Base-by-base conservation (phyloP, 2,113 vertebrate species). In the Podocnemis expansa region DNA sequence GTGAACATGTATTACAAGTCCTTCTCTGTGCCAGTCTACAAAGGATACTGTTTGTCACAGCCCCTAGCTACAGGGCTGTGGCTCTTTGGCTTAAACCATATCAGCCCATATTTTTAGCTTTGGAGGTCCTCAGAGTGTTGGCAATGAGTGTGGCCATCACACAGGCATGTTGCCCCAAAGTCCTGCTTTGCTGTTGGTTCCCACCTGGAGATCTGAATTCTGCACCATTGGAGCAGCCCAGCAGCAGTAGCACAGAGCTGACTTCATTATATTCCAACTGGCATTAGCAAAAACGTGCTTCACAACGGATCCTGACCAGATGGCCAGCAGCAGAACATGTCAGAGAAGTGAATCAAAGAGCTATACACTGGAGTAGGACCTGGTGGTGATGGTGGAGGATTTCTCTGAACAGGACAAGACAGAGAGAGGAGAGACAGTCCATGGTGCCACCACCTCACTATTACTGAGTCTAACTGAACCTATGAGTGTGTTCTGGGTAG, bases 391-490 rank as follows among this genome's bases (percentile, higher is more conserved):
- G n/a, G 73, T 1, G 21, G 51, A 52, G 51, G 10, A 41, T 3
- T 56, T 38, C 24, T 58, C 5, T 80, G 60, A 9, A 43, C 31
- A 80, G 27, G 9, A 54, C 54, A 0, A 1, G 38, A 73, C 86
- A 56, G 83, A 19, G 83, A 67, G 9, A 80, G 21, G 3, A 13
- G 38, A 9, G 14, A 5, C 1, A 6, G 6, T 24, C 84, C 4
- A 34, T 45, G 41, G 24, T 89, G 22, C n/a, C 16, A 17, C n/a
- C 8, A 13, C 56, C 27, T 58, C 56, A 31, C 56, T 58, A 38
- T 4, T 8, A 34, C 2, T 3, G 49, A 55, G 82, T 13, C 2
- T 51, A 47, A 10, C 75, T 41, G 1, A 5, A 31, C 8, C 1
- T 67, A 13, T 67, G 63, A 5, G 79, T 52, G 76, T 84, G 27